Conservation (phyloP, 2,113 vertebrate species). For the Aspidoscelis tigris region DNA sequence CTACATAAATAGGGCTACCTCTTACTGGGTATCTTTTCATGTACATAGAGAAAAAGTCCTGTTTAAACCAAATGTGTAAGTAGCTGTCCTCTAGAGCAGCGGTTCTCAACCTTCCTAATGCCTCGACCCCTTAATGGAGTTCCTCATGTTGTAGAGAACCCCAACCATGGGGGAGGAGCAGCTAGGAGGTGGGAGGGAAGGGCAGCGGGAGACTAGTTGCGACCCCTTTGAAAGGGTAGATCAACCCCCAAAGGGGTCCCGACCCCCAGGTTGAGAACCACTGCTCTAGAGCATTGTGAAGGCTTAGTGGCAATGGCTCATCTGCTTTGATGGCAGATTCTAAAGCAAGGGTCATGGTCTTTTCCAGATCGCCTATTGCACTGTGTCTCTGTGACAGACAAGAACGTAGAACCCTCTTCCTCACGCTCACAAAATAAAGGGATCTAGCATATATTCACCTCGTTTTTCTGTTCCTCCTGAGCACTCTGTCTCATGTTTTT, state of each 20-base stretch:
- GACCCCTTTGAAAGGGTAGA: too few relatives aligned
- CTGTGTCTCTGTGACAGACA: neutral
- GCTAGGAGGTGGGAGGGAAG: too few relatives aligned
- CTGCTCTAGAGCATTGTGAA: conserved; percentile 36
- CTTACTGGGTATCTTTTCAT: conserved; percentile 62
- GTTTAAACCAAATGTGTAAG: conserved; percentile 61
- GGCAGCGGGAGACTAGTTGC: too few relatives aligned
- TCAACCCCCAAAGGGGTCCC: too few relatives aligned
- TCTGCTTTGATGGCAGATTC: conserved; percentile 36
- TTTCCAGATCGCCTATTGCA: neutral
- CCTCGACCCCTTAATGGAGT: too few relatives aligned
- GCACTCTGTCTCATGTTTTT: neutral
- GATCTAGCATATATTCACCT: neutral
- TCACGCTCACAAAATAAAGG: too few relatives aligned
- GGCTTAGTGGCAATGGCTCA: conserved; percentile 39
- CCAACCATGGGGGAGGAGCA: too few relatives aligned
- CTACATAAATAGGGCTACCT: conserved; percentile 49
- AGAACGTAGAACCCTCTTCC: neutral
- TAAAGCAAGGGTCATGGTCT: neutral
- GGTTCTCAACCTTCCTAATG: too few relatives aligned
- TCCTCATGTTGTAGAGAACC: too few relatives aligned
- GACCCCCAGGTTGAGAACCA: too few relatives aligned
- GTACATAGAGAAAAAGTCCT: conserved; percentile 28
- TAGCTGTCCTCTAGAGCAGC: conserved; percentile 31
- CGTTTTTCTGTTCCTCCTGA: neutral